These are phyloP conservation scores for Tetragonula clypearis DNA, from an alignment of 1,140 invertebrate genomes.

Conservation along the genomic window DNA sequence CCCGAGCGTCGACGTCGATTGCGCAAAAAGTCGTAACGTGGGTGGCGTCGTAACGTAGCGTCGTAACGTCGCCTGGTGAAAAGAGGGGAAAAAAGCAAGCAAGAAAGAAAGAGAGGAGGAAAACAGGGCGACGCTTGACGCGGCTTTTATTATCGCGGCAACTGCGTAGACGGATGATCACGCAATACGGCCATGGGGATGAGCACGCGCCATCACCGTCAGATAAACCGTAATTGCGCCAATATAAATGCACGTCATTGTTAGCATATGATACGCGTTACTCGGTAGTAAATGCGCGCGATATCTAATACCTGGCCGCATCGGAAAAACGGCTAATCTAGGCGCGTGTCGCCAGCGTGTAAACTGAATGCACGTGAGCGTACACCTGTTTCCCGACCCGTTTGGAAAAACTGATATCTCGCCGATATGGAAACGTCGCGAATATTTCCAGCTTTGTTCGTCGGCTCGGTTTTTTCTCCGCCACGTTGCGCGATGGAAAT, in stretches of 20 bases:
- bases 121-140: constrained; percentile 2
- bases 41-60: not conserved
- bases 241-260: constrained; percentile 50
- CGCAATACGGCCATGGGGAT: not conserved
- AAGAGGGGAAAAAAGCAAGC: no score
- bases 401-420: constrained; percentile 13
- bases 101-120: not conserved
- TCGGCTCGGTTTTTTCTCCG: no score
- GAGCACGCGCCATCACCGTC: constrained; percentile 24
- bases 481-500: no score
- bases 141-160: constrained; percentile 10
- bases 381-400: constrained; percentile 8
- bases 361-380: not conserved
- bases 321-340: constrained; percentile 33
- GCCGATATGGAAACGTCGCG: not conserved
- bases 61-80: not conserved
- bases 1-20: not conserved
- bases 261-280: constrained; percentile 40
- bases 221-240: constrained; percentile 51
- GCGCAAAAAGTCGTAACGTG: not conserved
- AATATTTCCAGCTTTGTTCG: no score
- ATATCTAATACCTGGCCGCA: constrained; percentile 4
- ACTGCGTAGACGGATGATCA: constrained; percentile 25
- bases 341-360: not conserved
- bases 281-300: constrained; percentile 39